These are phyloP conservation scores for Potamarius usumacintae DNA, from an alignment of 2,113 vertebrate genomes.

Conservation along the genomic window DNA sequence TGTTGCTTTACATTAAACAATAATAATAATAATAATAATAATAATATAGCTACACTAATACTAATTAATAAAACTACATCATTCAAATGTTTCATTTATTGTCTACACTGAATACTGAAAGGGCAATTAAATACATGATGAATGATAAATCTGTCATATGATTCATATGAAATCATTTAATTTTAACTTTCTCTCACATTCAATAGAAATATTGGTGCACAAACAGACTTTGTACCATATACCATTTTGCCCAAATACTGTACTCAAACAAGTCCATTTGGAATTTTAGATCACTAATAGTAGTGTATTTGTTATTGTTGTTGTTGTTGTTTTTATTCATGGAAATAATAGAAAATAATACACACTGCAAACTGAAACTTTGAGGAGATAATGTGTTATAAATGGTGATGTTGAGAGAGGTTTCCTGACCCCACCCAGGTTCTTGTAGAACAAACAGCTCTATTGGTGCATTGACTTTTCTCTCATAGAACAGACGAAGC, in stretches of 20 bases:
- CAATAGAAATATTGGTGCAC: background rate
- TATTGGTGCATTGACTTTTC: background rate
- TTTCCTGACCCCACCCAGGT: constrained; percentile 7
- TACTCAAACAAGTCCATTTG: no score
- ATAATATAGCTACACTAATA: background rate
- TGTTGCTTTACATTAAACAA: background rate
- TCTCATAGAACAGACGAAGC: background rate
- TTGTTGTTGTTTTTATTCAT: background rate
- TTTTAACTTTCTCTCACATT: background rate
- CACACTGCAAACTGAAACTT: background rate
- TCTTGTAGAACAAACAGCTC: background rate
- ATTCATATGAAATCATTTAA: background rate
- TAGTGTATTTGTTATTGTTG: background rate
- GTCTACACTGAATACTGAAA: background rate
- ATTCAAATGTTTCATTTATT: background rate
- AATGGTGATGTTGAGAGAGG: background rate
- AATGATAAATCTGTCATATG: background rate
- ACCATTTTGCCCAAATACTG: background rate
- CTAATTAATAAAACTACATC: no score
- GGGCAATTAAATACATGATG: background rate
- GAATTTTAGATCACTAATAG: background rate
- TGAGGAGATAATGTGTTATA: background rate
- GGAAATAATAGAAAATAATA: background rate
- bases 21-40: background rate
- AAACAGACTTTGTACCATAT: background rate